These are phyloP conservation scores for Gymnoscopelus microlampas DNA, from an alignment of 2,797 vertebrate species.

Conservation along the genomic window DNA sequence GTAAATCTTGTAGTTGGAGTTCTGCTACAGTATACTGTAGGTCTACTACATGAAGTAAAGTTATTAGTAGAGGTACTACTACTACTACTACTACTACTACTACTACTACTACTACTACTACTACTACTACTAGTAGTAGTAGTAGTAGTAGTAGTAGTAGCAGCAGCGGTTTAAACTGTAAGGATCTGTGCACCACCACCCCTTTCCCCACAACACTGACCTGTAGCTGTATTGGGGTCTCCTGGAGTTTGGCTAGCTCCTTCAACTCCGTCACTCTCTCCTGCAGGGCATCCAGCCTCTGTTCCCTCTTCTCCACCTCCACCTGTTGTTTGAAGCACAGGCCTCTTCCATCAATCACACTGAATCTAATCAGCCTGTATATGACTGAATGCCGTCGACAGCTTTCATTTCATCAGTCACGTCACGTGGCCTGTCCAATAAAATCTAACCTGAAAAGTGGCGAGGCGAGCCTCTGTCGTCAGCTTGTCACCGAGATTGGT, in stretches of 20 bases:
- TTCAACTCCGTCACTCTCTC: constrained; percentile 89
- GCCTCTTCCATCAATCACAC: constrained; percentile 35
- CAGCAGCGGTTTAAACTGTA: too few relatives aligned
- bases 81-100: neutral
- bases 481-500: constrained; percentile 83
- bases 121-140: neutral
- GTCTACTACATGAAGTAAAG: too few relatives aligned
- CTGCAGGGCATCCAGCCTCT: constrained; percentile 85
- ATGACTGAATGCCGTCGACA: constrained; percentile 3
- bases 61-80: too few relatives aligned
- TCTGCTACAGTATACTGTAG: too few relatives aligned
- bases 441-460: constrained; percentile 87
- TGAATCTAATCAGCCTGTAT: neutral
- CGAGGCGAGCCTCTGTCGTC: constrained; percentile 81
- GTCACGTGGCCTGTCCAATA: neutral
- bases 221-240: constrained; percentile 91
- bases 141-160: neutral
- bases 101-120: too few relatives aligned
- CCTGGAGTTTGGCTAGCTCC: constrained; percentile 83
- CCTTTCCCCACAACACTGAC: constrained; percentile 67
- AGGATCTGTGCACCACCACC: neutral
- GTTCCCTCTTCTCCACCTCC: constrained; percentile 86
- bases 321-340: constrained; percentile 74
- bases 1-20: too few relatives aligned
- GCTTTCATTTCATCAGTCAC: constrained; percentile 4